phyloP scores from a whole-genome alignment of 2,888 invertebrate species.

The Laothoe populi region DNA sequence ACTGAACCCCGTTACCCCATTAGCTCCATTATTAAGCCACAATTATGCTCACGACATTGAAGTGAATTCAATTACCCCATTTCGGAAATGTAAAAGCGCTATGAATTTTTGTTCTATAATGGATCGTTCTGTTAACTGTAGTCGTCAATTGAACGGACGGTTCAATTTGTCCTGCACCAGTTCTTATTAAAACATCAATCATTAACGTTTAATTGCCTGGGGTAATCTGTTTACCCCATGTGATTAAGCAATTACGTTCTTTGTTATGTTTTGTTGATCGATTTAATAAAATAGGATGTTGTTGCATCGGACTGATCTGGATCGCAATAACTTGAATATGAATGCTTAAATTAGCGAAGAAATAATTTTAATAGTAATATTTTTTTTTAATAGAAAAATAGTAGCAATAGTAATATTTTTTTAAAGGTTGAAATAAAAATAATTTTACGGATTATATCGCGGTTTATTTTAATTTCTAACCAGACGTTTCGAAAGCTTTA shows the following conservation, averaged over 20 bases:
- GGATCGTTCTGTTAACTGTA: constrained; percentile 7
- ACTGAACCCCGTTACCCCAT: background rate
- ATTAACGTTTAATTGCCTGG: constrained; percentile 20
- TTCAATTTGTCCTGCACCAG: constrained; percentile 38
- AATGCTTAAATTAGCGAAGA: no score
- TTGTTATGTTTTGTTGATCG: background rate
- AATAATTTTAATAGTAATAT: no score
- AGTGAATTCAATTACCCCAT: constrained; percentile 20
- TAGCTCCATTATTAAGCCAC: constrained; percentile 14
- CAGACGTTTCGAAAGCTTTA: no score
- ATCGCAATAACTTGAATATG: no score
- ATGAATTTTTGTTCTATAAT: constrained; percentile 7
- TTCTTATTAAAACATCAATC: constrained; percentile 46
- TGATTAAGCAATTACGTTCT: background rate
- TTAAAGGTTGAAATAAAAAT: no score
- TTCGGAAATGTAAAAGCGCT: constrained; percentile 10
- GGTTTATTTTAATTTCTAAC: no score
- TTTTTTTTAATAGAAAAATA: no score
- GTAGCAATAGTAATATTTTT: no score
- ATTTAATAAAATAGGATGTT: background rate
- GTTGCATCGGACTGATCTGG: background rate
- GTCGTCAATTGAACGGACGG: constrained; percentile 35
- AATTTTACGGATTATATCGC: no score
- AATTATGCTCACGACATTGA: constrained; percentile 8
- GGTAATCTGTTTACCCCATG: background rate